These are phyloP conservation scores for Lepus oiostolus DNA, from an alignment of 2,797 vertebrate species.

Conservation along the genomic window DNA sequence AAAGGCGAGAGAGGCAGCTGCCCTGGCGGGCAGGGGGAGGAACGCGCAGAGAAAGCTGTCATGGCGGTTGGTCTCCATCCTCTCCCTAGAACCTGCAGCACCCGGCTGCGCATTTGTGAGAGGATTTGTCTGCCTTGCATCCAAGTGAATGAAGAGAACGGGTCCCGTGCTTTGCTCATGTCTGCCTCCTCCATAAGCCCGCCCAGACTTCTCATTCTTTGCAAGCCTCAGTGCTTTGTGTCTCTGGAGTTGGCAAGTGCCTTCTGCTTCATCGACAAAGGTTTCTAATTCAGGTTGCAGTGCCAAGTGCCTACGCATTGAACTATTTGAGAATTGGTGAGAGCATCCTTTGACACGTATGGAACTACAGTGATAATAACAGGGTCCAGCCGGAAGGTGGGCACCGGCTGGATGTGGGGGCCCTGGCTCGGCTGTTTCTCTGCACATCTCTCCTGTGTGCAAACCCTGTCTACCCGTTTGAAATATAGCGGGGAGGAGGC, in stretches of 20 bases:
- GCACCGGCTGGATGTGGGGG: rapidly evolving
- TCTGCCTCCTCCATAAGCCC: not conserved
- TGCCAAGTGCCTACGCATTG: not conserved
- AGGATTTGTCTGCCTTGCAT: rapidly evolving
- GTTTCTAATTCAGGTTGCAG: not conserved
- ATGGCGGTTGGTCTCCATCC: not conserved
- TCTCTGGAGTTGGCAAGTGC: not conserved
- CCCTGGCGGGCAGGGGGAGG: not conserved
- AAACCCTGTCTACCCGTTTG: not conserved
- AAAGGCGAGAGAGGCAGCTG: not conserved
- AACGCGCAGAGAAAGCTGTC: rapidly evolving
- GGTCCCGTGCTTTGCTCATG: not conserved
- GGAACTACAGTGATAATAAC: rapidly evolving
- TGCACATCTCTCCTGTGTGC: not conserved
- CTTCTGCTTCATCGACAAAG: not conserved
- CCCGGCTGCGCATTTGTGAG: not conserved
- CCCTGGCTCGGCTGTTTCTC: not conserved
- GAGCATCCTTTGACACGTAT: rapidly evolving
- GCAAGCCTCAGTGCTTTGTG: too few species aligned
- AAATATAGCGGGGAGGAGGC: not conserved
- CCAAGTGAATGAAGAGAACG: not conserved
- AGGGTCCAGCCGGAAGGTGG: not conserved
- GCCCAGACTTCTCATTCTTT: not conserved
- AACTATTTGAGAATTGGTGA: not conserved
- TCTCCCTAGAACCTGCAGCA: not conserved